Conservation (phyloP, 2,113 vertebrate species). For the Anolis carolinensis region DNA sequence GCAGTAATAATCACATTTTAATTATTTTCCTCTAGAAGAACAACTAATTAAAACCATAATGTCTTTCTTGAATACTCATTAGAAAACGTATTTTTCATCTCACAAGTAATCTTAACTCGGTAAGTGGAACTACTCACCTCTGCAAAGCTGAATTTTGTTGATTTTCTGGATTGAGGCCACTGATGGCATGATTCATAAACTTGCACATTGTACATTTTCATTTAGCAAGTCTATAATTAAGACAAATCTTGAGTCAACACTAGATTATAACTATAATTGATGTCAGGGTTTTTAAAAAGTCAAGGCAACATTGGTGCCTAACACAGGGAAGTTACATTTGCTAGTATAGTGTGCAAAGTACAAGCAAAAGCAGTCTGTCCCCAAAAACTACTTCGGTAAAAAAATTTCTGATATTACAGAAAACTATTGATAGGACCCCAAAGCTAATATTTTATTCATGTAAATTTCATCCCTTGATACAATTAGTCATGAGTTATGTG, state of each 20-base stretch:
- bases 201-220: constrained; percentile 19
- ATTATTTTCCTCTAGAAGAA: background rate
- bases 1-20: background rate
- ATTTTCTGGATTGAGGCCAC: constrained; percentile 8
- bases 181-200: background rate
- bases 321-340: fast-evolving
- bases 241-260: constrained; percentile 14
- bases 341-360: background rate
- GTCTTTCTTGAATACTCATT: background rate
- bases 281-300: background rate
- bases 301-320: background rate
- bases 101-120: background rate
- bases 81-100: constrained; percentile 8
- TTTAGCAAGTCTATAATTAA: background rate
- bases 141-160: background rate
- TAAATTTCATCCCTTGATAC: background rate
- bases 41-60: background rate
- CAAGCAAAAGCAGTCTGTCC: background rate
- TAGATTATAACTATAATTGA: constrained; percentile 2
- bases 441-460: background rate
- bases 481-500: background rate
- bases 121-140: background rate
- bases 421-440: background rate
- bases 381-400: background rate
- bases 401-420: background rate